Evolutionary conservation across 2,888 invertebrate genomes (phyloP), one percentile per base, ranked within the genome.

Genomic region (Oconnorella tubifera): DNA sequence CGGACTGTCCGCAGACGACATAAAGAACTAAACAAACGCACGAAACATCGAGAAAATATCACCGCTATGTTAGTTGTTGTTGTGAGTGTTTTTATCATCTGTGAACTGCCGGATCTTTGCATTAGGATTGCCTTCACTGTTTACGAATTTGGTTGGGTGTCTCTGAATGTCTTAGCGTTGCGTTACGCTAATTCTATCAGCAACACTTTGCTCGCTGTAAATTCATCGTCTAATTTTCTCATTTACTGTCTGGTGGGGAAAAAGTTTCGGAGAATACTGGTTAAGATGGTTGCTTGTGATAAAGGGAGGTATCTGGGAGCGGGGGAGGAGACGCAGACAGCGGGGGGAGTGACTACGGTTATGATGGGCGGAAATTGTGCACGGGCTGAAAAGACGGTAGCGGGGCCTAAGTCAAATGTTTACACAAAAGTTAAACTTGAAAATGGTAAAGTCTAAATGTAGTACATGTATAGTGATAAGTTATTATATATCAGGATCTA

Each of bases 171-270:
- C 2, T 25, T 29, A 23, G 19, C 40, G 27, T 33, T 64, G 56
- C 53, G 56, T n/a, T 61, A 61, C 48, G 32, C 40, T 2, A 66
- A 66, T 62, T 40, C 56, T n/a, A 50, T 64, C 49, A 59, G 66
- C 53, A 72, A 72, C 63, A 51, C 68, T 31, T 53, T 70, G 63
- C 49, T 72, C 55, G 68, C 69, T 2, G 48, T 72, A 23, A 72
- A 72, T 59, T 72, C 72, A 6, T 63, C 67, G 3, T 63, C 69
- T 27, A 72, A 72, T 63, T 72, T 68, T 49, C 62, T 72, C 29
- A 70, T 72, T 49, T 72, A 72, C 40, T 70, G 65, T 28, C 48
- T 63, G 31, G 33, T 58, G 3, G 68, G 65, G 19, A 59, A 55
- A 33, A 58, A 58, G 23, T 66, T 66, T 31, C 56, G 68, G 1